phyloP scores from a whole-genome alignment of 2,797 vertebrate genomes.

The Anableps anableps region DNA sequence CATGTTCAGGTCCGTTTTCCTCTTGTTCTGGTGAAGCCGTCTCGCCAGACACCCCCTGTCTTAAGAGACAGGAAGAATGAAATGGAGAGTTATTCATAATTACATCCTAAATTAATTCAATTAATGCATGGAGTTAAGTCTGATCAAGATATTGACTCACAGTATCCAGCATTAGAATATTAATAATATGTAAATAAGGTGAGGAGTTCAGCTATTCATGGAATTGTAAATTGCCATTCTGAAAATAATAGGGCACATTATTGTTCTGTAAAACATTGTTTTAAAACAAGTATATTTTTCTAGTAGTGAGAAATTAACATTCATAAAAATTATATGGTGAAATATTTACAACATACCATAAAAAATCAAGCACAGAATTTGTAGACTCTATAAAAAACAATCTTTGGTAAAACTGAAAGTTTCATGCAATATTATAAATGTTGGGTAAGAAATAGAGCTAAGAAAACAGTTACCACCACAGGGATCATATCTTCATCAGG shows the following conservation, averaged over 20 bases:
- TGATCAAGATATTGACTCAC: conserved; percentile 24
- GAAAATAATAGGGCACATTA: not conserved
- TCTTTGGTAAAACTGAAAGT: not conserved
- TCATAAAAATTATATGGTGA: not conserved
- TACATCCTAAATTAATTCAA: conserved; percentile 2
- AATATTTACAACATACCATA: not conserved
- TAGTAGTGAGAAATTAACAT: not conserved
- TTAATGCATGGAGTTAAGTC: conserved; percentile 28
- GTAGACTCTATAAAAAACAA: not conserved
- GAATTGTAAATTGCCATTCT: not conserved
- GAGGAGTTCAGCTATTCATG: not conserved
- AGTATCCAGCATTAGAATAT: not conserved
- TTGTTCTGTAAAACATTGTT: not conserved
- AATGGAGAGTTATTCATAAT: conserved; percentile 6
- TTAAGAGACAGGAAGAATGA: conserved; percentile 13
- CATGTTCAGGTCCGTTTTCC: conserved; percentile 7
- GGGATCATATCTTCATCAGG: not conserved
- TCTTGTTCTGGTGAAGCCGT: conserved; percentile 11
- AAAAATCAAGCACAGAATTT: not conserved
- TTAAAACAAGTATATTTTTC: not conserved
- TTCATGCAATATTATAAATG: not conserved
- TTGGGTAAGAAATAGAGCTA: not conserved
- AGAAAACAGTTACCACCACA: not conserved
- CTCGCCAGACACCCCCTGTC: conserved; percentile 22
- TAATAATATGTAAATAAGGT: not conserved